Percentiles rank a stretch among this genome's conserved stretches.
Conservation (phyloP, 92 coral and sea anemone genomes). For the Epizoanthus stellaris region DNA sequence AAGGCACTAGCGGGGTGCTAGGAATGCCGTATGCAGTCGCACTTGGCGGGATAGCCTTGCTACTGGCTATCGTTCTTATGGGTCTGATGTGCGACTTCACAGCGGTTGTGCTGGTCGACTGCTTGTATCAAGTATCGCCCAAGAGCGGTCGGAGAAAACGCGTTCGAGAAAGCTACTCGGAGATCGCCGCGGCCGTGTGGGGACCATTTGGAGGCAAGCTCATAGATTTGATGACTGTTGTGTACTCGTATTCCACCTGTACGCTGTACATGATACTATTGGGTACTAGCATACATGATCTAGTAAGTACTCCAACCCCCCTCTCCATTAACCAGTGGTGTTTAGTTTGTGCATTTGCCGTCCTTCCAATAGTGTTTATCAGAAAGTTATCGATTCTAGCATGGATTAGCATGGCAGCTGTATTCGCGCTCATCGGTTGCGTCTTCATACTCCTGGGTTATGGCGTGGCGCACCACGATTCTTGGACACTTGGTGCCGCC, state of each 20-base stretch:
- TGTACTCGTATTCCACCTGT: conserved; percentile 59
- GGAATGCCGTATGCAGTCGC: conserved; percentile 76
- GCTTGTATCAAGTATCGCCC: conserved; percentile 80
- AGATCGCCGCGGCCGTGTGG: conserved; percentile 82
- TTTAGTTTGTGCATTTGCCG: conserved; percentile 53
- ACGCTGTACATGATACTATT: conserved; percentile 62
- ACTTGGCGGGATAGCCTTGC: conserved; percentile 71
- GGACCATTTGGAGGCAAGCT: conserved; percentile 83
- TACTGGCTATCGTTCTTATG: conserved; percentile 49
- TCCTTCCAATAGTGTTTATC: conserved; percentile 70
- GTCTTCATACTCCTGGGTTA: conserved; percentile 66
- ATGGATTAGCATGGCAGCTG: conserved; percentile 85
- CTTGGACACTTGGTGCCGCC: conserved; percentile 45
- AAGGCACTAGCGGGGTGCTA: conserved; percentile 65
- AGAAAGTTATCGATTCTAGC: conserved; percentile 68
- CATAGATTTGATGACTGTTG: conserved; percentile 69
- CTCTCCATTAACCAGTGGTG: conserved; percentile 67
- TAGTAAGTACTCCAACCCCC: conserved; percentile 40
- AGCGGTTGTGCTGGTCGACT: conserved; percentile 60
- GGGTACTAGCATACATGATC: conserved; percentile 60
- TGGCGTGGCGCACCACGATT: conserved; percentile 51
- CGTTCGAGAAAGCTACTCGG: conserved; percentile 78
- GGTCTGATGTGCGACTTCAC: conserved; percentile 70
- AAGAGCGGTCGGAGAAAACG: conserved; percentile 79
- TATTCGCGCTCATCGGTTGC: conserved; percentile 59